Conservation (phyloP, 2,113 vertebrate genomes). For the Peromyscus leucopus region DNA sequence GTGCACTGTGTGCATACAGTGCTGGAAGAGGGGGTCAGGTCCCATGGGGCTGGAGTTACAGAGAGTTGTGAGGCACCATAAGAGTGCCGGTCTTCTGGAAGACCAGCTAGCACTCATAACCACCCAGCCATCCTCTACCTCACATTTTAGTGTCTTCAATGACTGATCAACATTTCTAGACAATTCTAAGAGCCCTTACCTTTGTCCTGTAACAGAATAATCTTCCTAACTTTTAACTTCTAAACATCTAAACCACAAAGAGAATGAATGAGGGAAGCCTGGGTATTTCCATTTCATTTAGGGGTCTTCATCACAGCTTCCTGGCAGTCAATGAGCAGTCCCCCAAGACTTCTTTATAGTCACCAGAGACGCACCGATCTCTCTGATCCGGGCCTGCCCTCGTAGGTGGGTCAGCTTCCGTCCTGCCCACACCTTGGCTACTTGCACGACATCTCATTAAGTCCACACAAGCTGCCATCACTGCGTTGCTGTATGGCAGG, state of each 20-base stretch:
- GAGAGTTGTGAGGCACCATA: neutral
- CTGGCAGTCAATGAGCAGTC: neutral
- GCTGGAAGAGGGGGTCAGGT: neutral
- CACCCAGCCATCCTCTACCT: neutral
- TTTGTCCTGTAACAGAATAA: neutral
- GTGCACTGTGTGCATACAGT: neutral
- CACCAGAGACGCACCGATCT: neutral
- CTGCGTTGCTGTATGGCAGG: neutral
- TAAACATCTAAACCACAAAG: neutral
- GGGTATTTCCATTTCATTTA: neutral
- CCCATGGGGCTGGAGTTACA: neutral
- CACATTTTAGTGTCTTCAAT: neutral
- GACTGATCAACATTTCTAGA: neutral
- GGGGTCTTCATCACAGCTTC: neutral
- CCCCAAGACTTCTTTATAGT: neutral
- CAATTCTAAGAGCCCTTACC: neutral
- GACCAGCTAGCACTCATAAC: neutral
- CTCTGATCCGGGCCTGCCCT: neutral
- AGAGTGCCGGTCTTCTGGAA: neutral
- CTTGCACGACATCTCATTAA: neutral
- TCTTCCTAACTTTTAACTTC: neutral
- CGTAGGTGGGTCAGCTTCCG: neutral
- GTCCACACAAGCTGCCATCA: neutral
- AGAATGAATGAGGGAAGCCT: neutral
- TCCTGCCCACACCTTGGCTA: neutral